These are phyloP conservation scores for Brachyptera risi DNA, from an alignment of 2,888 invertebrate genomes.

Conservation along the genomic window DNA sequence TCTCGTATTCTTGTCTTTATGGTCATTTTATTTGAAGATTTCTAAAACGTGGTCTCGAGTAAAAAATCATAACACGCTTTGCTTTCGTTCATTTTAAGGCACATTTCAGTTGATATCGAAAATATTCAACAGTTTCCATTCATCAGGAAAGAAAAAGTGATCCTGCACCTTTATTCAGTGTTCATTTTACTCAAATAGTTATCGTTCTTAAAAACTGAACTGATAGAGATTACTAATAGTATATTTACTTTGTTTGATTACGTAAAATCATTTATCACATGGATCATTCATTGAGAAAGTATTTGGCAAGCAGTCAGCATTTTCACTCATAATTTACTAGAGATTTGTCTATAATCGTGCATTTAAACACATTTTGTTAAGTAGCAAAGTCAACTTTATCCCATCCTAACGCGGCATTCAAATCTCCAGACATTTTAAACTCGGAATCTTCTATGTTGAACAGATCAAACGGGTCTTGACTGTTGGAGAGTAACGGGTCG, in stretches of 20 bases:
- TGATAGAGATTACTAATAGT: no score
- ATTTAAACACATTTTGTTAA: constrained; percentile 40
- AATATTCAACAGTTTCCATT: not conserved
- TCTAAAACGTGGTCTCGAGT: not conserved
- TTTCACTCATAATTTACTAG: not conserved
- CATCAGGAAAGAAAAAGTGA: constrained; percentile 8
- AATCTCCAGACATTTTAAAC: constrained; percentile 57
- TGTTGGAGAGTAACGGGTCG: constrained; percentile 70
- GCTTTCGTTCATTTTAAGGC: constrained; percentile 14
- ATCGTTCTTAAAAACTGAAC: no score
- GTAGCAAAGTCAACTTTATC: constrained; percentile 72
- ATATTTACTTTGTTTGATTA: not conserved
- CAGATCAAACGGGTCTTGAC: constrained; percentile 62
- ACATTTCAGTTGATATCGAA: constrained; percentile 13
- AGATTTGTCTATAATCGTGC: not conserved
- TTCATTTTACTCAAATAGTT: not conserved
- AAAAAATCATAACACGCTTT: not conserved
- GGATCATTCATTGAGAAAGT: not conserved
- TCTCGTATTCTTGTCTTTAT: constrained; percentile 25
- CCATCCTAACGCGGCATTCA: constrained; percentile 60
- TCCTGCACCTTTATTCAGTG: constrained; percentile 15
- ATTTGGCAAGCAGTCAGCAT: constrained; percentile 15
- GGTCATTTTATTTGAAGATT: constrained; percentile 8
- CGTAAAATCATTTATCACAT: constrained; percentile 7
- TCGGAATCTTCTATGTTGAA: constrained; percentile 63